phyloP scores from a whole-genome alignment of 2,888 invertebrate species.

The Acleris holmiana region DNA sequence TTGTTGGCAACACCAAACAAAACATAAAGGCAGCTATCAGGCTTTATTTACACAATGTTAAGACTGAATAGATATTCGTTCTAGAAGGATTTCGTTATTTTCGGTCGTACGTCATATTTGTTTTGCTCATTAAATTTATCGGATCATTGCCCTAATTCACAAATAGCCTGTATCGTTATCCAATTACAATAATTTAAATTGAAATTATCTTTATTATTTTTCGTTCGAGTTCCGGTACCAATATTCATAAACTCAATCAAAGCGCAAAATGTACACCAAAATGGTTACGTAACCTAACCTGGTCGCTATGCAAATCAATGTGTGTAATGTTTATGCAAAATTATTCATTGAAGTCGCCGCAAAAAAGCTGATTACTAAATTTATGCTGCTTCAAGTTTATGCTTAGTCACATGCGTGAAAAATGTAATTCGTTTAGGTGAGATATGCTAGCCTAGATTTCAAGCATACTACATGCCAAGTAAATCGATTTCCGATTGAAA shows the following conservation, averaged over 20 bases:
- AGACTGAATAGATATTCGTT: no score
- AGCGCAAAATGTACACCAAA: constrained; percentile 41
- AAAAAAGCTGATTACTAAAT: constrained; percentile 9
- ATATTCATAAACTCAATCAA: constrained; percentile 2
- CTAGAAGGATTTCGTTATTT: not conserved
- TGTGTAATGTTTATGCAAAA: constrained; percentile 33
- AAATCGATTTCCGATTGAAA: no score
- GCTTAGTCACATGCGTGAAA: not conserved
- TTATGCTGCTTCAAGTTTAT: constrained; percentile 1
- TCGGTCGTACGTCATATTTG: not conserved
- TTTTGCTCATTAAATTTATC: constrained; percentile 12
- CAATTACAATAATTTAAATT: constrained; percentile 7
- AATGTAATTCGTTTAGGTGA: not conserved
- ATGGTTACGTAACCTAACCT: constrained; percentile 49
- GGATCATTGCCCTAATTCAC: constrained; percentile 6
- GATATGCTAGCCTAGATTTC: not conserved
- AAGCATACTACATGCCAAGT: not conserved
- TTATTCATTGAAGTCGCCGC: constrained; percentile 8
- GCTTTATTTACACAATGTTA: no score
- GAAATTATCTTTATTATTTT: constrained; percentile 4
- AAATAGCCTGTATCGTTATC: constrained; percentile 3
- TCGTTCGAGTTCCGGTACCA: not conserved
- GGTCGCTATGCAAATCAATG: constrained; percentile 44
- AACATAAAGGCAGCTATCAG: no score
- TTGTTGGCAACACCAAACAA: constrained; percentile 3